These are phyloP conservation scores for Dendrolimus pini DNA, from an alignment of 2,888 invertebrate genomes.

Conservation along the genomic window DNA sequence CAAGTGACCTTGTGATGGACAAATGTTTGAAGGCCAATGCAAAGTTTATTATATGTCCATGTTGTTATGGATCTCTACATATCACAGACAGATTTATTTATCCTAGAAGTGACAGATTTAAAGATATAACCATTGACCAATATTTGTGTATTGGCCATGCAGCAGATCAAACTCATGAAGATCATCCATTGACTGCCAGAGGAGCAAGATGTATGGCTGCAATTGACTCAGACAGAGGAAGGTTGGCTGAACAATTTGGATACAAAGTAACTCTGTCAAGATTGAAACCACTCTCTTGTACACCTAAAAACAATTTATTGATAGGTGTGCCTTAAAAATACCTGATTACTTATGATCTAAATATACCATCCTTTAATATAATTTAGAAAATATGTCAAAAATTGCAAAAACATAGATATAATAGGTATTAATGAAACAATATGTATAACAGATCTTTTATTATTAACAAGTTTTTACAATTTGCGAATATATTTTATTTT, in stretches of 20 bases:
- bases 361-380: constrained; percentile 11
- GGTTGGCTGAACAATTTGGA: constrained; percentile 84
- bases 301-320: constrained; percentile 93
- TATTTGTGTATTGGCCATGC: constrained; percentile 91
- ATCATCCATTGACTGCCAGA: constrained; percentile 81
- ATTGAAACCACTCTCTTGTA: constrained; percentile 87
- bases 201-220: constrained; percentile 92
- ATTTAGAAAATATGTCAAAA: no score
- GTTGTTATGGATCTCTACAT: constrained; percentile 94
- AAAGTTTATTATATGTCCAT: constrained; percentile 93
- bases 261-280: constrained; percentile 86
- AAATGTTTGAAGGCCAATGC: constrained; percentile 87
- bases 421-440: no score
- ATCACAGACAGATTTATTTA: constrained; percentile 87
- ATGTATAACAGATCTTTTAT: constrained; percentile 24
- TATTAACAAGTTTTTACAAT: constrained; percentile 25
- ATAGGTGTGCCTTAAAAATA: constrained; percentile 73
- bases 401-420: no score
- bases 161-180: constrained; percentile 93
- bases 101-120: constrained; percentile 85
- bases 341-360: neutral
- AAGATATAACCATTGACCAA: constrained; percentile 70
- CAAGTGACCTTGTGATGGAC: constrained; percentile 93
- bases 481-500: constrained; percentile 21
- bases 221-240: constrained; percentile 90